Base-by-base conservation (phyloP, 2,113 vertebrate species). In the Anarhynchus alexandrinus region DNA sequence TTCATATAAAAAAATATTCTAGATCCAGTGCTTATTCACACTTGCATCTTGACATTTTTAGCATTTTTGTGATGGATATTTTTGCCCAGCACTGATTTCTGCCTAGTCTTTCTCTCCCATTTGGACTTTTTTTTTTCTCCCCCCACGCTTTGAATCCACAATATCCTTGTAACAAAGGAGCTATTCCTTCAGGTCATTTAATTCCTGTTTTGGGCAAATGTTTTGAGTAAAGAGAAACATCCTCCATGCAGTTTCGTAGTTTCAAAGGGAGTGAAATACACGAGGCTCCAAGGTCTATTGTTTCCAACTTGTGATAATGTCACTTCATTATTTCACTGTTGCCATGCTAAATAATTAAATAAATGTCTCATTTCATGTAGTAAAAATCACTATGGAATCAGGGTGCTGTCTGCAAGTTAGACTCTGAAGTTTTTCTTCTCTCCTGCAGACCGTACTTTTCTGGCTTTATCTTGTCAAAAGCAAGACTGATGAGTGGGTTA, bases 381-480 rank as follows among this genome's bases (percentile, higher is more conserved):
- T 21, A 59, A 82, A 73, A 74, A 74, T 61, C 12, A 13, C 17
- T 34, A 15, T 1, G 12, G 38, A 91, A 82, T 79, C 30, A 34
- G 34, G 34, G 2, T 77, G 5, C 19, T 62, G 19, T 54, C 66
- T 59, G 26, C 57, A 84, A n/a, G 12, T 82, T 83, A 78, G 29
- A 11, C 15, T 59, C 62, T 14, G 43, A 72, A 87, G 29, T 51
- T 94, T 12, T 72, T 91, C 49, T 91, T 86, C 26, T 67, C 17
- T 67, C 30, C 32, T 65, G 29, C 15, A 43, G 57, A 64, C 77
- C 86, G 43, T 34, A 87, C 5, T 65, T n/a, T 86, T 88, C 47
- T 78, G 85, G 57, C 47, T 65, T 93, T 64, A 57, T 66, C 88
- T 82, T 97, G 95, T 95, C 90, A 86, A 87, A 84, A 73, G 22